These are phyloP conservation scores for Delia radicum DNA, from an alignment of 1,140 invertebrate genomes.

Conservation along the genomic window DNA sequence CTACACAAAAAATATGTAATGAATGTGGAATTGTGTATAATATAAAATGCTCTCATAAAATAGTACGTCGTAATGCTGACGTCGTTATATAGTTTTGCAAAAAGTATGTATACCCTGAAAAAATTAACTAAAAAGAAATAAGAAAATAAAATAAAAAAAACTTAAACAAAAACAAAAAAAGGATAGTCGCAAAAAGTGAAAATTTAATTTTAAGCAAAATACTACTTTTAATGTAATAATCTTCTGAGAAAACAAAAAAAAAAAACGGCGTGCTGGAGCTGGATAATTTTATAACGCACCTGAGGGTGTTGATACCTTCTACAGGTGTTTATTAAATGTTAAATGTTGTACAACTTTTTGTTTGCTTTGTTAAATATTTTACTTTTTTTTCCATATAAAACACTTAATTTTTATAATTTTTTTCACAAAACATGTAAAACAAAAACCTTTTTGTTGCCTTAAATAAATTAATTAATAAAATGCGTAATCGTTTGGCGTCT, in stretches of 20 bases:
- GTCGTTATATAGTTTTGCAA: not conserved
- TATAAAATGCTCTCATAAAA: not conserved
- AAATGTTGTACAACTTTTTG: no score
- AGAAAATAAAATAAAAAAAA: slow-evolving; percentile 1
- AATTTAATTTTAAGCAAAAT: slow-evolving; percentile 4
- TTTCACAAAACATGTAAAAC: not conserved
- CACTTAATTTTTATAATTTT: not conserved
- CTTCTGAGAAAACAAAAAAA: not conserved
- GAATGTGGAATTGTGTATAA: slow-evolving; percentile 1
- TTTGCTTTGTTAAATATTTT: not conserved
- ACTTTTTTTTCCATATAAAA: not conserved
- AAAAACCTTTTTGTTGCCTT: not conserved
- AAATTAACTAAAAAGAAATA: not conserved
- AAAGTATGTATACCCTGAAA: not conserved
- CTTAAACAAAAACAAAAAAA: not conserved
- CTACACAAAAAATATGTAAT: no score
- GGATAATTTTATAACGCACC: slow-evolving; percentile 7
- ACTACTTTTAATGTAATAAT: not conserved
- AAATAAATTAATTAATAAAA: slow-evolving; percentile 34
- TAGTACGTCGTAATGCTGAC: slow-evolving; percentile 18
- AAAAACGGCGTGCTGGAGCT: slow-evolving; percentile 28
- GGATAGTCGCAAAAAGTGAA: not conserved
- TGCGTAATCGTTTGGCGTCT: slow-evolving; percentile 55
- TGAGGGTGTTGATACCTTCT: slow-evolving; percentile 20
- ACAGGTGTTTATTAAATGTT: slow-evolving; percentile 26